These are phyloP conservation scores for Callosobruchus maculatus DNA, from an alignment of 2,888 invertebrate species.

Conservation along the genomic window DNA sequence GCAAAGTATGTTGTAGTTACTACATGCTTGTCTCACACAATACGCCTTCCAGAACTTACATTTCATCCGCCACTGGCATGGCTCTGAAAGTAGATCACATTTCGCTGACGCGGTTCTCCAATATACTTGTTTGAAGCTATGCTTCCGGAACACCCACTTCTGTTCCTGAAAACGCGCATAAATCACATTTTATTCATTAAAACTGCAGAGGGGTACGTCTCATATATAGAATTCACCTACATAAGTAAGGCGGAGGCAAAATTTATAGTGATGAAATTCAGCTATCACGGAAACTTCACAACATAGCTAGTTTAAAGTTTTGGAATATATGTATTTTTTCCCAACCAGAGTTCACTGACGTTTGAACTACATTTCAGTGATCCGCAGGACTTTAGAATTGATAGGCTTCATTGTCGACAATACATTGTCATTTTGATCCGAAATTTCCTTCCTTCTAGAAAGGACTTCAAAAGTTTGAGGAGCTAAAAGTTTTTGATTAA, in stretches of 20 bases:
- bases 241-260: background rate
- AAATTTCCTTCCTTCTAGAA: too few relatives aligned
- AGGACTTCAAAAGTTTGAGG: too few relatives aligned
- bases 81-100: background rate
- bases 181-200: background rate
- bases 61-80: background rate
- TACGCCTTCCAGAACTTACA: too few relatives aligned
- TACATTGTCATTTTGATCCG: too few relatives aligned
- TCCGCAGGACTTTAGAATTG: too few relatives aligned
- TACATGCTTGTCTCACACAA: too few relatives aligned
- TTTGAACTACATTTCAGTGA: too few relatives aligned
- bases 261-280: background rate
- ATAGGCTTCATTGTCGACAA: too few relatives aligned
- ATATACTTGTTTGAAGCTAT: background rate
- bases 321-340: background rate
- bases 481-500: too few relatives aligned
- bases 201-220: background rate
- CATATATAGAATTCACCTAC: background rate
- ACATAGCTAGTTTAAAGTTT: background rate
- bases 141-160: background rate
- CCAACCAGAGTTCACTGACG: too few relatives aligned
- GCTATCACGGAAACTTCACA: background rate
- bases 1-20: too few relatives aligned
- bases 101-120: background rate
- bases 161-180: background rate